phyloP scores from a whole-genome alignment of 2,797 vertebrate species.

The Pangasius sanitwongsei region DNA sequence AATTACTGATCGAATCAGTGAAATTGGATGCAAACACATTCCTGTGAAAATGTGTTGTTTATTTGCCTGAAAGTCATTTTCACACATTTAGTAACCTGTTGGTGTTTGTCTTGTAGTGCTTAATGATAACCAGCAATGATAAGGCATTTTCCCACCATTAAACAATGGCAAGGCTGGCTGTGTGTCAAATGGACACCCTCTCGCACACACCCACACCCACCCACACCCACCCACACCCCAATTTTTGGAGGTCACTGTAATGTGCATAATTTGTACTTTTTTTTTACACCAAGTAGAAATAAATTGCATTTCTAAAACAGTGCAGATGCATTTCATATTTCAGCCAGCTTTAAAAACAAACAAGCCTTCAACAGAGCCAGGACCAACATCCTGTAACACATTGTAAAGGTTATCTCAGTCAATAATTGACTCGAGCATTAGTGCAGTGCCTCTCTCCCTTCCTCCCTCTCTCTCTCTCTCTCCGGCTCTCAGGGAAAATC shows the following conservation, averaged over 20 bases:
- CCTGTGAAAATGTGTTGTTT: conserved; percentile 18
- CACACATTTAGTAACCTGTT: conserved; percentile 45
- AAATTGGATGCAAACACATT: background rate
- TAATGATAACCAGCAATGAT: conserved; percentile 41
- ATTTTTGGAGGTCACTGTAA: conserved; percentile 30
- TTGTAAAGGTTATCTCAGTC: conserved; percentile 47
- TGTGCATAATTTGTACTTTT: conserved; percentile 24
- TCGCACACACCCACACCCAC: conserved; percentile 24
- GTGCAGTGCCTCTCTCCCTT: conserved; percentile 34
- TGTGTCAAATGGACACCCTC: conserved; percentile 41
- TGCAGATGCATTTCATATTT: conserved; percentile 34
- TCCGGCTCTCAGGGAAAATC: conserved; percentile 22
- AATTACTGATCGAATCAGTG: background rate
- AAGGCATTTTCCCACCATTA: conserved; percentile 40
- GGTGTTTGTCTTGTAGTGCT: conserved; percentile 46
- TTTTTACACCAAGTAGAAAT: background rate
- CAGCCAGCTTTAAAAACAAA: conserved; percentile 8
- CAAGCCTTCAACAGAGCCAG: conserved; percentile 19
- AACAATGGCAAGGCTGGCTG: conserved; percentile 57
- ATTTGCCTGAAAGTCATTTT: conserved; percentile 51
- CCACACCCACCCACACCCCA: conserved; percentile 20
- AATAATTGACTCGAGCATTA: conserved; percentile 43
- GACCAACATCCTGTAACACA: conserved; percentile 42
- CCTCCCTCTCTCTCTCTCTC: background rate
- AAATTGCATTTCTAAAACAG: background rate